These are phyloP conservation scores for Otis tarda DNA, from an alignment of 2,113 vertebrate genomes.

Conservation along the genomic window DNA sequence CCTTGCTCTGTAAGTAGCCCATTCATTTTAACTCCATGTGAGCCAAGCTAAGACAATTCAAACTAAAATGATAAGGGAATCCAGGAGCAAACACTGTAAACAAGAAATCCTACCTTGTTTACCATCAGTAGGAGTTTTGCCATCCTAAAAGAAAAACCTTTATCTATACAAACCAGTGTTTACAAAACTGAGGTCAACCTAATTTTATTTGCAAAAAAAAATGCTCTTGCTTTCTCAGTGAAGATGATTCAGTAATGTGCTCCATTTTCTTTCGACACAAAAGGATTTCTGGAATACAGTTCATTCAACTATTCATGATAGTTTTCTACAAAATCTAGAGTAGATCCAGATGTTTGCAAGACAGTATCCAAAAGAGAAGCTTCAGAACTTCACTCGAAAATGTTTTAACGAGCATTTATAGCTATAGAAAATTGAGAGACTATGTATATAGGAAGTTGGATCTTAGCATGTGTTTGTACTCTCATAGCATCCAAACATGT, in stretches of 20 bases:
- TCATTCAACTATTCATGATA: neutral
- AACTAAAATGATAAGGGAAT: neutral
- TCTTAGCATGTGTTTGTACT: neutral
- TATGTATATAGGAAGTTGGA: neutral
- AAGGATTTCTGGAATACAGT: neutral
- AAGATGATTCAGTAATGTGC: neutral
- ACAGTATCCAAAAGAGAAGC: neutral
- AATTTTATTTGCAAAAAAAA: slow-evolving; percentile 10
- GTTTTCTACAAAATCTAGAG: neutral
- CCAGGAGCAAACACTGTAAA: neutral
- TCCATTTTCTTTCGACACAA: neutral
- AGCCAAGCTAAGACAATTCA: neutral
- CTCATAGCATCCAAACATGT: neutral
- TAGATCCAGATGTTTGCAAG: slow-evolving; percentile 21
- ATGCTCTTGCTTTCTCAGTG: neutral
- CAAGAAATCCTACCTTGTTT: neutral
- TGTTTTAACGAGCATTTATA: neutral
- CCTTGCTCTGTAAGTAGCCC: neutral
- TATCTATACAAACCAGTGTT: neutral
- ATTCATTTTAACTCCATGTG: neutral
- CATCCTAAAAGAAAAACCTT: neutral
- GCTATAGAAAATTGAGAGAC: neutral
- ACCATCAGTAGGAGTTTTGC: neutral
- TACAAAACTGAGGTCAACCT: neutral
- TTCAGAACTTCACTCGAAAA: neutral